phyloP scores from a whole-genome alignment of 2,888 invertebrate species.

The Cabera pusaria region DNA sequence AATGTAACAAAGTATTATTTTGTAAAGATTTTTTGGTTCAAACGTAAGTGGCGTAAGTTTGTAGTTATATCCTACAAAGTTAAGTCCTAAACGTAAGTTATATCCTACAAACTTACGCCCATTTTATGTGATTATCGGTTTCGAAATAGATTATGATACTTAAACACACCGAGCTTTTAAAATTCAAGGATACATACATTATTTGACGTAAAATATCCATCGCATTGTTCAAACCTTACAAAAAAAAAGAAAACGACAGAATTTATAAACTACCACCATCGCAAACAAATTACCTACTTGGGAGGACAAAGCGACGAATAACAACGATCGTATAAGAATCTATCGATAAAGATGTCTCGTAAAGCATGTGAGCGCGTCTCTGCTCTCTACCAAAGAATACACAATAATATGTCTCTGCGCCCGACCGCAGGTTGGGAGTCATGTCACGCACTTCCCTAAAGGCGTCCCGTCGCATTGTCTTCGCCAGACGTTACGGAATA shows the following conservation, averaged over 20 bases:
- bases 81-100: too few relatives aligned
- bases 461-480: constrained; percentile 64
- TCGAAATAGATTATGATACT: too few relatives aligned
- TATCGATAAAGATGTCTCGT: constrained; percentile 31
- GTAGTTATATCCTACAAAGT: too few relatives aligned
- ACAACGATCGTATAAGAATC: constrained; percentile 9
- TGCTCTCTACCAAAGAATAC: constrained; percentile 40
- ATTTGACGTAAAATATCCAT: too few relatives aligned
- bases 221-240: background rate
- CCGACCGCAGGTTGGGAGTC: constrained; percentile 57
- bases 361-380: constrained; percentile 22
- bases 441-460: constrained; percentile 79
- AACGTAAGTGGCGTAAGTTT: too few relatives aligned
- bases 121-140: too few relatives aligned
- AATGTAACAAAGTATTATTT: too few relatives aligned
- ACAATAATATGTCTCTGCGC: too few relatives aligned
- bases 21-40: too few relatives aligned
- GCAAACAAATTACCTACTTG: constrained; percentile 20
- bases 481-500: constrained; percentile 47
- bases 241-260: background rate
- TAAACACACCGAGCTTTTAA: too few relatives aligned
- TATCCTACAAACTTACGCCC: too few relatives aligned
- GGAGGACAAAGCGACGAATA: constrained; percentile 20
- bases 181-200: too few relatives aligned
- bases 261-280: constrained; percentile 5